phyloP scores from a whole-genome alignment of 1,140 invertebrate species.

The Lepidotrigona ventralis region DNA sequence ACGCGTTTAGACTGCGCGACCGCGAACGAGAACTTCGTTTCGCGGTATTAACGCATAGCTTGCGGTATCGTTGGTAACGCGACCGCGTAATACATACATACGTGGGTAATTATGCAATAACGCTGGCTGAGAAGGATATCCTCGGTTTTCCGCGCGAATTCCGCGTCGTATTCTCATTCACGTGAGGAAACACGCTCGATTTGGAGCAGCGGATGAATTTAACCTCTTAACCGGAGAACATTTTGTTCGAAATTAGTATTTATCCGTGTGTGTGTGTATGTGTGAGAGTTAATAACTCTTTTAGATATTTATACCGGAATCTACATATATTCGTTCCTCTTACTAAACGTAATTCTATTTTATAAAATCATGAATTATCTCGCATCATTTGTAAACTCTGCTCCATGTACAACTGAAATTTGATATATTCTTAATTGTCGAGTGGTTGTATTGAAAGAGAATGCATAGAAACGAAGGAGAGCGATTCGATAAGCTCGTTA shows the following conservation, averaged over 20 bases:
- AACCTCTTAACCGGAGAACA: too few species aligned
- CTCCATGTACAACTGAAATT: neutral
- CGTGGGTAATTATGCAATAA: constrained; percentile 10
- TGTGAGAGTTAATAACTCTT: too few species aligned
- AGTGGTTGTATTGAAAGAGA: neutral
- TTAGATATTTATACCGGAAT: too few species aligned
- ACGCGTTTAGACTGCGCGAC: constrained; percentile 4
- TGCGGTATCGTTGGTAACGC: neutral
- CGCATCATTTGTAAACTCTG: too few species aligned
- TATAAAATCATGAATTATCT: too few species aligned
- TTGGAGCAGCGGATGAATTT: too few species aligned
- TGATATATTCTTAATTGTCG: neutral
- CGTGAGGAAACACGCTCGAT: neutral
- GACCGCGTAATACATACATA: neutral
- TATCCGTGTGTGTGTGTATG: too few species aligned
- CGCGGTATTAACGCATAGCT: neutral
- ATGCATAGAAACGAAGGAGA: neutral
- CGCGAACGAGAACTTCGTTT: neutral
- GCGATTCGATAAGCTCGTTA: too few species aligned
- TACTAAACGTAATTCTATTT: too few species aligned
- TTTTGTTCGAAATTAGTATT: too few species aligned
- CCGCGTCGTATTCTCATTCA: neutral
- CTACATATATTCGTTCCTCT: too few species aligned
- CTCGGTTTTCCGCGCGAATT: neutral
- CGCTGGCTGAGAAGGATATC: neutral